Evolutionary conservation across 2,113 vertebrate species (phyloP), one percentile per base, ranked within the genome.

Genomic region (Uropsilus gracilis): DNA sequence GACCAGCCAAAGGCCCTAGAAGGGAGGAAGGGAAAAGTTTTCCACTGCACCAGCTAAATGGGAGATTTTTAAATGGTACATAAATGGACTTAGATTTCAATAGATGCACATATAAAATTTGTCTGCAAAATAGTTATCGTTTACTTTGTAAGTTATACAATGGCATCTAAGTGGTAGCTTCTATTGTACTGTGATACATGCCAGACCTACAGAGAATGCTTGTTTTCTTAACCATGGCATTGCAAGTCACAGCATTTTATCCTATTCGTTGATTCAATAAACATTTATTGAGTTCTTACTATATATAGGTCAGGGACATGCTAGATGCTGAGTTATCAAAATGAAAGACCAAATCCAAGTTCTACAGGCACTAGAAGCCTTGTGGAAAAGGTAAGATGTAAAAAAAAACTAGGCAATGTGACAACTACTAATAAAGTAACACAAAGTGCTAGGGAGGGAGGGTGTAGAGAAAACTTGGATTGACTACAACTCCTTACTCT

Each of bases 201-300:
- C 32, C 46, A 86, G 84, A 87, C 46, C 85, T 76, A 87, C 86
- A 50, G 57, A 77, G 42, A 95, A 39, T 66, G 50, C 73, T 95
- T 85, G 26, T 48, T 85, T 90, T 89, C 81, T 95, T 81, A 91
- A 61, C 22, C 12, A n/a, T 17, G n/a, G 48, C 63, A 32, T 50
- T n/a, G 39, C 46, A 89, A 69, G 72, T 42, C 24, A 39, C 20
- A 64, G 24, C 59, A 55, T 20, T 89, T 42, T 84, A 59, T 83
- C 34, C 59, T 22, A 85, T 26, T 80, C 82, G 71, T 72, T 81
- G 48, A 34, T 59, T 72, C 78, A 16, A 22, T 90, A 95, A 68
- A 94, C 78, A 91, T 68, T 55, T 82, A 89, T 16, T 66, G 50
- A 84, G 26, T 71, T 68, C 26, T 64, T 57, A 24, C 72, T 64